These are phyloP conservation scores for Atethmia centrago DNA, from an alignment of 2,888 invertebrate species.

Conservation along the genomic window DNA sequence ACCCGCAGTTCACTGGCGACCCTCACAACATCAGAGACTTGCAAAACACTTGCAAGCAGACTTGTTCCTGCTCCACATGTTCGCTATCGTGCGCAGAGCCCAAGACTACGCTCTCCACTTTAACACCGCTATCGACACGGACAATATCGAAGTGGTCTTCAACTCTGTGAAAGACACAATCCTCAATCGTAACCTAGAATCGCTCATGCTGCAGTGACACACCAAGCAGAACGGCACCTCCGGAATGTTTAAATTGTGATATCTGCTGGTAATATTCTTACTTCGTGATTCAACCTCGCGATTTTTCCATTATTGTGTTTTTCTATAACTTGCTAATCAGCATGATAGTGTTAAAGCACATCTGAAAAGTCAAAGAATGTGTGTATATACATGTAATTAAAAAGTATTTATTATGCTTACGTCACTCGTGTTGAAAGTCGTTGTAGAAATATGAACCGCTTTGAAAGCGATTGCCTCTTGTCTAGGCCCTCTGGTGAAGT, in stretches of 20 bases:
- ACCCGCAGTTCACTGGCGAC: constrained; percentile 96
- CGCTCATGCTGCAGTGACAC: constrained; percentile 96
- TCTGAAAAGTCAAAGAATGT: constrained; percentile 81
- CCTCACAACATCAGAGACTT: constrained; percentile 96
- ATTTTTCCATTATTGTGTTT: constrained; percentile 62
- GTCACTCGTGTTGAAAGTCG: too few relatives aligned
- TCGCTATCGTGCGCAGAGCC: constrained; percentile 96
- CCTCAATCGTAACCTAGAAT: constrained; percentile 97
- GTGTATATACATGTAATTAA: too few relatives aligned
- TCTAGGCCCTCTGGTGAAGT: too few relatives aligned
- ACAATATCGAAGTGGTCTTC: constrained; percentile 99
- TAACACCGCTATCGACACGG: constrained; percentile 99
- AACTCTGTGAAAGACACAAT: constrained; percentile 99
- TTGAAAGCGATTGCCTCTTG: too few relatives aligned
- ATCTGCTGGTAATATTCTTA: constrained; percentile 70
- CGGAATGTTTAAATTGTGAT: constrained; percentile 74
- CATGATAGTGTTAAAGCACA: constrained; percentile 69
- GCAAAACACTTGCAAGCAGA: too few relatives aligned
- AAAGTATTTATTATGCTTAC: too few relatives aligned
- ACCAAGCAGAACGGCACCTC: constrained; percentile 43
- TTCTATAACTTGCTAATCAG: constrained; percentile 52
- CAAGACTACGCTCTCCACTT: constrained; percentile 97
- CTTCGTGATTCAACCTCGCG: constrained; percentile 56
- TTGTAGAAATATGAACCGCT: too few relatives aligned
- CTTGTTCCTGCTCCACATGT: constrained; percentile 97